phyloP scores from a whole-genome alignment of 1,140 invertebrate genomes.

The Mactra quadrangularis region DNA sequence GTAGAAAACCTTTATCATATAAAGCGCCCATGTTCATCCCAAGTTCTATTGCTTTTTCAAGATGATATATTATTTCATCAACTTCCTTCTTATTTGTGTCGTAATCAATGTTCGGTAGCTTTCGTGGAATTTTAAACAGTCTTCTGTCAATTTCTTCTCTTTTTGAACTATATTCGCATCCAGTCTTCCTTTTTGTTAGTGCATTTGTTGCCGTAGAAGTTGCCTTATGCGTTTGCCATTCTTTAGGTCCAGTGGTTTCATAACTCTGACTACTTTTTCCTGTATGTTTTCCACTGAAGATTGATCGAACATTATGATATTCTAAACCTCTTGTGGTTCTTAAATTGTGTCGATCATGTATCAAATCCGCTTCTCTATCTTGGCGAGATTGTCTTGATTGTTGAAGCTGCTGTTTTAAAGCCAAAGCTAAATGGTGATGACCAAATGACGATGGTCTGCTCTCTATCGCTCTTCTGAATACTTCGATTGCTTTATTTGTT shows the following conservation, averaged over 20 bases:
- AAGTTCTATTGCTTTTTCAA: conserved; percentile 27
- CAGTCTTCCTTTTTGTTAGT: too few relatives aligned
- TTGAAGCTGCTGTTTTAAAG: too few relatives aligned
- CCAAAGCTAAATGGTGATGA: conserved; percentile 12
- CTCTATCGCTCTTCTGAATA: not conserved
- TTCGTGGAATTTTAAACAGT: conserved; percentile 36
- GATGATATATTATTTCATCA: conserved; percentile 1
- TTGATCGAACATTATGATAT: too few relatives aligned
- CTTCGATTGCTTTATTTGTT: not conserved
- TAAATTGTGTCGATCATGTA: too few relatives aligned
- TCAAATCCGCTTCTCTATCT: too few relatives aligned
- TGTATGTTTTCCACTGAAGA: too few relatives aligned
- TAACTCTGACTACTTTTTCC: too few relatives aligned
- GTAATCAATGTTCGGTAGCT: conserved; percentile 1
- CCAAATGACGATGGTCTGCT: not conserved
- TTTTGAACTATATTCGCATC: not conserved
- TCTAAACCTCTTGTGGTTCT: too few relatives aligned
- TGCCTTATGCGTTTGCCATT: too few relatives aligned
- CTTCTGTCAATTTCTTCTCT: not conserved
- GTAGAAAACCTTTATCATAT: conserved; percentile 32
- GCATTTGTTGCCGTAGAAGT: too few relatives aligned
- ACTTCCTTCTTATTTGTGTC: not conserved
- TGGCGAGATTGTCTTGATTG: too few relatives aligned
- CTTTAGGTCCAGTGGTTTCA: not conserved
- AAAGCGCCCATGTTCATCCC: conserved; percentile 1